phyloP scores from a whole-genome alignment of 2,113 vertebrate genomes.

The Chloebia gouldiae region DNA sequence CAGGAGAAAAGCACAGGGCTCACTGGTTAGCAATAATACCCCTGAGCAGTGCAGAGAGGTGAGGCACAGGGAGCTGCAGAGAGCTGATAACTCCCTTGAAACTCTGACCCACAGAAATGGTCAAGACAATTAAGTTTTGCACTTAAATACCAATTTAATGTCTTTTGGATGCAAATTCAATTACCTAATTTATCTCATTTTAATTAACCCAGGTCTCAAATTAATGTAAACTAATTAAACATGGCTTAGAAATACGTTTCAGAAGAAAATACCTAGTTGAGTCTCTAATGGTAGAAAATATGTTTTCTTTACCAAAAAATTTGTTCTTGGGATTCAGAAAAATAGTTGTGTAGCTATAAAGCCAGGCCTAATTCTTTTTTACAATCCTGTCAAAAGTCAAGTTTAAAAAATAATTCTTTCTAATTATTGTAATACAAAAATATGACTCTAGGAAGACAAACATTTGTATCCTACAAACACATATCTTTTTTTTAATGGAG shows the following conservation, averaged over 20 bases:
- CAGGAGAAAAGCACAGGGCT: neutral
- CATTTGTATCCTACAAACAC: neutral
- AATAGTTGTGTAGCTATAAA: neutral
- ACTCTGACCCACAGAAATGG: neutral
- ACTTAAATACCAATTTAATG: neutral
- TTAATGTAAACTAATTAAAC: neutral
- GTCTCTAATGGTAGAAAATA: neutral
- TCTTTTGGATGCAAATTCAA: neutral
- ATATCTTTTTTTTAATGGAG: neutral
- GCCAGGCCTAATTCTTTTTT: neutral
- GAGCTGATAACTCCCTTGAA: neutral
- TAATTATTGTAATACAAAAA: neutral
- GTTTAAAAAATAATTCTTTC: neutral
- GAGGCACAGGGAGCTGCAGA: neutral
- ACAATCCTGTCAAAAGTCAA: neutral
- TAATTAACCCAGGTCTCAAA: neutral
- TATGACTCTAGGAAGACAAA: neutral
- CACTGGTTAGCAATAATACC: accelerated
- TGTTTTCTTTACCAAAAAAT: neutral
- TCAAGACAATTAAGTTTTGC: neutral
- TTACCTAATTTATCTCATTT: neutral
- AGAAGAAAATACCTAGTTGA: neutral
- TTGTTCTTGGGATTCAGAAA: neutral
- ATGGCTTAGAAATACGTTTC: neutral
- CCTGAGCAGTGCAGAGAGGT: neutral